A percentile compares a stretch with the other conserved stretches of the same genome.
These are phyloP conservation scores for Clavelina lepadiformis DNA, from an alignment of 23 tunicate species.

Conservation along the genomic window DNA sequence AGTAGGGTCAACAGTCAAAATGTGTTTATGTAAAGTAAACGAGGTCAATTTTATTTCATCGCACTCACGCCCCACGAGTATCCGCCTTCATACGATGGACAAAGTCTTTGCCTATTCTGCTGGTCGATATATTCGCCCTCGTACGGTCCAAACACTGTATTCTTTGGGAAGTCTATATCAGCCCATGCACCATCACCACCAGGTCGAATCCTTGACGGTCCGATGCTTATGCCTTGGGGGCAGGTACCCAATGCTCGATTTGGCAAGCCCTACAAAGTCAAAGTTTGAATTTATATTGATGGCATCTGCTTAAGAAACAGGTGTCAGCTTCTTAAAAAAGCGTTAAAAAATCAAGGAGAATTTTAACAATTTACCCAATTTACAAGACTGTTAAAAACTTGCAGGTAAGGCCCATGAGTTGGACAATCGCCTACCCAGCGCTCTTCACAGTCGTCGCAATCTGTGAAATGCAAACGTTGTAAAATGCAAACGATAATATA, in stretches of 20 bases:
- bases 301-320: no score
- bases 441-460: slow-evolving; percentile 59
- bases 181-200: slow-evolving; percentile 74
- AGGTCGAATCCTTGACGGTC: slow-evolving; percentile 32
- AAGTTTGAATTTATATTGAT: no score
- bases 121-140: slow-evolving; percentile 47
- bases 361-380: slow-evolving; percentile 61
- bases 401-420: slow-evolving; percentile 50
- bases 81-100: slow-evolving; percentile 59
- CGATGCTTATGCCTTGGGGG: slow-evolving; percentile 67
- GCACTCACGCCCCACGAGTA: slow-evolving; percentile 75
- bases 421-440: slow-evolving; percentile 51
- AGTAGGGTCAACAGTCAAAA: no score
- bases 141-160: slow-evolving; percentile 81
- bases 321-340: no score
- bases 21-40: no score
- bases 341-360: no score
- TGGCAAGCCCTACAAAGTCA: slow-evolving; percentile 43
- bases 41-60: no score
- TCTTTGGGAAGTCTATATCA: slow-evolving; percentile 31
- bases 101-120: slow-evolving; percentile 33
- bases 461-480: no score
- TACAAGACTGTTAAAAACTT: slow-evolving; percentile 36
- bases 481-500: no score
- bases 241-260: slow-evolving; percentile 59